phyloP scores from a whole-genome alignment of 2,888 invertebrate species.

The Brenthis ino region DNA sequence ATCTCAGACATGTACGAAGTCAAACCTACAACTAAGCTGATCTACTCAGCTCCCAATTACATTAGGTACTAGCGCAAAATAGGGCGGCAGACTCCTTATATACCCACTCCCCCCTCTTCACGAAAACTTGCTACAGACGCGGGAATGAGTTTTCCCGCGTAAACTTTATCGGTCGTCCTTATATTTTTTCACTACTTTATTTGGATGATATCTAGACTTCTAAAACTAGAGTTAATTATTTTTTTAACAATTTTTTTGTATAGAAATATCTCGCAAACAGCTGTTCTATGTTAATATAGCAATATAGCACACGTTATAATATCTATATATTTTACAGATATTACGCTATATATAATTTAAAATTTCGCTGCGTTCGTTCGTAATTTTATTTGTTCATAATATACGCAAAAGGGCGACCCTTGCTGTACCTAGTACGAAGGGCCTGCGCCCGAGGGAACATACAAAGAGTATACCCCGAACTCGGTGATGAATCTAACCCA shows the following conservation, averaged over 20 bases:
- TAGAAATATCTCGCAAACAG: not conserved
- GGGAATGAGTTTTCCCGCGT: constrained; percentile 77
- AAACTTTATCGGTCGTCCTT: constrained; percentile 66
- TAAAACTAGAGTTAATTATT: not conserved
- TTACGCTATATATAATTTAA: not conserved
- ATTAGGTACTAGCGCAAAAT: constrained; percentile 59
- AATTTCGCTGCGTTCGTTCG: not conserved
- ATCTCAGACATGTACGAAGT: constrained; percentile 43
- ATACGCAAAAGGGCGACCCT: constrained; percentile 11
- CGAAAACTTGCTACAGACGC: constrained; percentile 73
- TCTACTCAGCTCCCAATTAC: constrained; percentile 54
- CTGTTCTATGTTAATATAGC: no score
- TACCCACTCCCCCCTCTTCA: constrained; percentile 52
- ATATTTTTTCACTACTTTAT: constrained; percentile 58
- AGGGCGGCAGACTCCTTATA: constrained; percentile 50
- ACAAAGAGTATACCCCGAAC: constrained; percentile 67
- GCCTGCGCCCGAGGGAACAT: constrained; percentile 60
- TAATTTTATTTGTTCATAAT: not conserved
- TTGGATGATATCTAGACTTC: constrained; percentile 34
- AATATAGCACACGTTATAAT: not conserved
- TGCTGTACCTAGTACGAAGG: constrained; percentile 41
- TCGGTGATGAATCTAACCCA: constrained; percentile 63
- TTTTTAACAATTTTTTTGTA: not conserved
- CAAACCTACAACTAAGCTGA: constrained; percentile 56
- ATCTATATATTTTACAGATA: not conserved